A percentile compares a stretch with the other conserved stretches of the same genome.
These are phyloP conservation scores for Spilosoma lubricipeda DNA, from an alignment of 2,888 invertebrate genomes.

Conservation along the genomic window DNA sequence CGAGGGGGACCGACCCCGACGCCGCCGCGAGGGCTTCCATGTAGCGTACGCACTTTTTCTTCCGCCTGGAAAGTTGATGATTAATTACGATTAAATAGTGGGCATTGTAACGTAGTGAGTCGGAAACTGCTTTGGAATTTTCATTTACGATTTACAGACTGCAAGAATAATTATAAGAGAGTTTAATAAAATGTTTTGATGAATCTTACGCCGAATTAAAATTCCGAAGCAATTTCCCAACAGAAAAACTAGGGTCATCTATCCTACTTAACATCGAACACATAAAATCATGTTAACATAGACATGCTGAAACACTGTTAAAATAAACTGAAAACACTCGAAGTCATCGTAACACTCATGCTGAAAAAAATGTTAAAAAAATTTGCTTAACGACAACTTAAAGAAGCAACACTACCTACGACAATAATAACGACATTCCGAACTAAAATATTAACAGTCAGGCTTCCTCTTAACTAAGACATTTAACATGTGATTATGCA, in stretches of 20 bases:
- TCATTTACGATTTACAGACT: not conserved
- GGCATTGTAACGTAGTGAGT: conserved; percentile 26
- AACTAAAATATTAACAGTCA: conserved; percentile 29
- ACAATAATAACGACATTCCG: conserved; percentile 48
- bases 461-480: conserved; percentile 20
- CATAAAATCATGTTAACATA: conserved; percentile 45
- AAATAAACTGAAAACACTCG: conserved; percentile 40
- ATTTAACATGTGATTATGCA: conserved; percentile 9
- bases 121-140: conserved; percentile 24
- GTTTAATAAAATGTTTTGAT: not conserved
- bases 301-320: conserved; percentile 48
- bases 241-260: conserved; percentile 43
- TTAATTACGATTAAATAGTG: conserved; percentile 5
- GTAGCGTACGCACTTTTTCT: conserved; percentile 98
- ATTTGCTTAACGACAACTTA: conserved; percentile 27
- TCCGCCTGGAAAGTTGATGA: conserved; percentile 89
- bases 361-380: conserved; percentile 45
- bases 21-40: conserved; percentile 93
- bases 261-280: conserved; percentile 57
- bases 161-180: not conserved
- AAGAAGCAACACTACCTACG: conserved; percentile 55
- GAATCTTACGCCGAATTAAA: not conserved
- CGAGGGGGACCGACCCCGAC: conserved; percentile 90
- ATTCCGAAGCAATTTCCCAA: conserved; percentile 29
- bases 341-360: conserved; percentile 46